Base-by-base conservation (phyloP, 2,888 invertebrate genomes). In the Thecocarcelia acutangulata region DNA sequence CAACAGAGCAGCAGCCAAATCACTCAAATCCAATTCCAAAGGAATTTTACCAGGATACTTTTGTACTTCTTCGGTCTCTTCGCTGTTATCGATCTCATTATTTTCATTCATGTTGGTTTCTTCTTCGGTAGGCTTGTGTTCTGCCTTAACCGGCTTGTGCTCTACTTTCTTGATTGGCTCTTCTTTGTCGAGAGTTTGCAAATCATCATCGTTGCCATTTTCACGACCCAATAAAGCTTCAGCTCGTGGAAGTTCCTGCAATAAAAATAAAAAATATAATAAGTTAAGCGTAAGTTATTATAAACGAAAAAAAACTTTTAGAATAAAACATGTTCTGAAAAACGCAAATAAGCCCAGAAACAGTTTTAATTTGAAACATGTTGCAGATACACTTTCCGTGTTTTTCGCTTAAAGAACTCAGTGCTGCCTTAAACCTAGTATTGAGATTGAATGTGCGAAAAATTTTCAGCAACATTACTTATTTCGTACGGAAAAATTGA, bases 21-120 rank as follows among this genome's bases (percentile, higher is more conserved):
- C 96, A 86, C 96, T 96, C 81, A 96, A 93, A 91, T 96, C 95
- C 88, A 97, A 93, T 90, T 96, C 95, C 76, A 96, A 92, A 78
- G 96, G 96, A 89, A 96, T 91, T 89, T 95, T 95, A 88, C 95
- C 93, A 86, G 93, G 93, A 76, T 85, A 87, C 83, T 90, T 90
- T 89, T 90, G 94, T 84, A 92, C 91, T 80, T 94, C 93, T 64
- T 93, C 92, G 61, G 93, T 92, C 93, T 93, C 88, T 92, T 93
- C 15, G 92, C 92, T 87, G 92, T 88, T 88, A 28, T 88, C 87
- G 46, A 86, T 87, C 63, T 86, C 86, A 46, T 56, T 58, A 61
- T 87, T 87, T 56, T 89, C 93, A 12, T 92, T 92, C 78, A 90
- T 86, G 63, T 80, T 90, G 15, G 90, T 89, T 69, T 87, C 86